Evolutionary conservation across 2,888 invertebrate genomes (phyloP), one percentile per base, ranked within the genome.

Genomic region (Lacanobia oleracea): DNA sequence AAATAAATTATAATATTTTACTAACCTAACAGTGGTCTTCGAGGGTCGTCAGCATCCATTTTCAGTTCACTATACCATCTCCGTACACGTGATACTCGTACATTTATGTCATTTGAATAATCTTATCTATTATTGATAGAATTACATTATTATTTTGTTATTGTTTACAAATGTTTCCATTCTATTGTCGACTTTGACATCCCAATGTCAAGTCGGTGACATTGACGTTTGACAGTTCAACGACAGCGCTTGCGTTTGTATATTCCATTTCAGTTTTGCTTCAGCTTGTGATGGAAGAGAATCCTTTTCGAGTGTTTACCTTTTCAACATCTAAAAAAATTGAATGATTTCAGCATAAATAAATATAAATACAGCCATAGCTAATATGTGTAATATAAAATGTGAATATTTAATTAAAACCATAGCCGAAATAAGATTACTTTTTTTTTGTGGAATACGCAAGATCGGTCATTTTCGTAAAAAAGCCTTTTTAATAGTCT

Each of bases 11-110:
- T 0, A 53, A 43, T 50, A 53, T 40, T 54, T 67, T 57, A 65
- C 90, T 72, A 84, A 91, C 91, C 90, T 64, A 91, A 81, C 16
- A 90, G 83, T 14, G 92, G 92, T 57, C 77, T 87, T 64, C 91
- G 84, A 2, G 91, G 91, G 57, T 92, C 92, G 75, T 92, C 88
- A 10, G 74, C 75, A 48, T 91, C 88, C 92, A 92, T 92, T 82
- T 84, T 76, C 45, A 56, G 33, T 67, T n/a, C 57, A 48, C 48
- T 63, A 48, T 16, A 66, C 2, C 62, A 68, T 80, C 51, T 23
- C 66, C 54, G 51, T 27, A 60, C 66, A 79, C 63, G 66, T 54
- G 67, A 75, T 61, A 63, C 43, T 18, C 18, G 23, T 27, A 67
- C 67, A 77, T 67, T 67, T 72, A 70, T 74, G 70, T 72, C 65